Base-by-base conservation (phyloP, 2,888 invertebrate species). In the Hirtodrosophila trivittata region DNA sequence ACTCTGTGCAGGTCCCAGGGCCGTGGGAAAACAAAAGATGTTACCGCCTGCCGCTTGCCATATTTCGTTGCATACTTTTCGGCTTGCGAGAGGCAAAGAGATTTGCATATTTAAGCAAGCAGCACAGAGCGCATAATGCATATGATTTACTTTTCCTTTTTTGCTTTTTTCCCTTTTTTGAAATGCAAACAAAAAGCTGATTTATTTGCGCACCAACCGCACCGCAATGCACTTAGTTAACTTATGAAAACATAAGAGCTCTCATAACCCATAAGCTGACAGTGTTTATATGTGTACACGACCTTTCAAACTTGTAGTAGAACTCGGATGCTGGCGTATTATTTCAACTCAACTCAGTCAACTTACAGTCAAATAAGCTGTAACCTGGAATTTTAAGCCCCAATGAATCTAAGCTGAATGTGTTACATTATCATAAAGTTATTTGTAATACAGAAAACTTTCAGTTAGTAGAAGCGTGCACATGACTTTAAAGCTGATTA, bases 21-120 rank as follows among this genome's bases (percentile, higher is more conserved):
- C n/a, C n/a, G 84, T 86, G 86, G 78, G 84, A 84, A 84, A 68
- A 74, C 71, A 66, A 68, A 83, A 77, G 81, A 77, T 86, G 77
- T n/a, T n/a, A n/a, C n/a, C n/a, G n/a, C n/a, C 54, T 69, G 54
- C 64, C 42, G 52, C 33, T 55, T 47, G 59, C 73, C 71, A 75
- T 70, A 75, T 73, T 75, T 68, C 47, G 66, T 33, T 66, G 67
- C 64, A 59, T 70, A 73, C 67, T 69, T 74, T 80, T 64, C 45
- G 62, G 59, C 54, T 65, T 38, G 63, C 47, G 41, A 35, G 32
- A 37, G 45, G 60, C 50, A 66, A 58, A 71, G 58, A 64, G 76
- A 84, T 84, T 84, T 85, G 80, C 77, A 80, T 85, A 80, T 68
- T 80, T 77, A 68, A 83, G 57, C 66, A 64, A n/a, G n/a, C n/a